These are phyloP conservation scores for Heliconius hewitsoni DNA, from an alignment of 1,140 invertebrate genomes.

Conservation along the genomic window DNA sequence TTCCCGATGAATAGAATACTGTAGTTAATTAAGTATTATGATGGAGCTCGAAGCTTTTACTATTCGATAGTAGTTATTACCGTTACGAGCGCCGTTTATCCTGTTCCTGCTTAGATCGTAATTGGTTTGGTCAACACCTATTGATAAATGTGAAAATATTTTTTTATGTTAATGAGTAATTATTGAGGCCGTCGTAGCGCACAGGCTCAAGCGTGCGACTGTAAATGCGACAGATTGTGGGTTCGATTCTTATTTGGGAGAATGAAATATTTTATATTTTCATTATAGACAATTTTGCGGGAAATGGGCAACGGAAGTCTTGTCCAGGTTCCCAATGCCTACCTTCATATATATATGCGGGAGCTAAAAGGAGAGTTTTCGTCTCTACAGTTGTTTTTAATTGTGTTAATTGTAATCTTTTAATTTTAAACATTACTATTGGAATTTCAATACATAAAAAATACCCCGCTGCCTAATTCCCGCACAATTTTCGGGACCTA, in stretches of 20 bases:
- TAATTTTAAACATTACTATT: too few relatives aligned
- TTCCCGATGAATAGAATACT: conserved; percentile 3
- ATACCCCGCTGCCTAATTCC: too few relatives aligned
- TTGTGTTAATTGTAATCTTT: too few relatives aligned
- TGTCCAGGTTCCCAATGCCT: background rate
- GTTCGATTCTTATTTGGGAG: too few relatives aligned
- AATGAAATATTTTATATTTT: too few relatives aligned
- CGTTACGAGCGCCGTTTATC: conserved; percentile 39
- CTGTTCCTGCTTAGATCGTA: conserved; percentile 60
- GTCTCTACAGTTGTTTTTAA: too few relatives aligned
- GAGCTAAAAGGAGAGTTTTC: too few relatives aligned
- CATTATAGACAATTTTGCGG: background rate
- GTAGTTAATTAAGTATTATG: conserved; percentile 10
- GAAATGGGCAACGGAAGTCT: background rate
- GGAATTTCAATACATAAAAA: too few relatives aligned
- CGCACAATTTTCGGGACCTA: too few relatives aligned
- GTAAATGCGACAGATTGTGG: background rate
- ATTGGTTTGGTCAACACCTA: conserved; percentile 61
- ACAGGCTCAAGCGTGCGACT: background rate
- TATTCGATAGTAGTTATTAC: conserved; percentile 33
- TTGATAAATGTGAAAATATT: conserved; percentile 24
- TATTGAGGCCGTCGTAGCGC: background rate
- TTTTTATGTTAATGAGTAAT: background rate
- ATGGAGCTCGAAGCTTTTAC: background rate
- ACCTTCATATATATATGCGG: background rate